phyloP scores from a whole-genome alignment of 2,113 vertebrate genomes.

The Oreotrochilus melanogaster region DNA sequence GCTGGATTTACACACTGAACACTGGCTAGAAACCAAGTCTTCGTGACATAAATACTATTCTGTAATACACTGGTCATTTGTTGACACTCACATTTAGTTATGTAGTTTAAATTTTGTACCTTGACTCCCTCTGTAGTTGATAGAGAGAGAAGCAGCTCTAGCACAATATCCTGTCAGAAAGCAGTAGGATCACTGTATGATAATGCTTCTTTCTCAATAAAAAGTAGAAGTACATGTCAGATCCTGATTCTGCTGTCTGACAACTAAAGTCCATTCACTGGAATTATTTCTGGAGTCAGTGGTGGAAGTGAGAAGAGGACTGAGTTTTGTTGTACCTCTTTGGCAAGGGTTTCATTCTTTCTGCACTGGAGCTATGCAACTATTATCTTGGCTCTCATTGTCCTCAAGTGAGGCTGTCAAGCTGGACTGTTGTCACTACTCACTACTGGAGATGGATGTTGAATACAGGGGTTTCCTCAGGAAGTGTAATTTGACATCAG shows the following conservation, averaged over 20 bases:
- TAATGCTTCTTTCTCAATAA: background rate
- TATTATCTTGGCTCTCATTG: background rate
- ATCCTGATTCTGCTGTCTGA: background rate
- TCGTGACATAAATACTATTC: background rate
- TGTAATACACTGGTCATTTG: background rate
- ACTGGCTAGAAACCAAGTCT: background rate
- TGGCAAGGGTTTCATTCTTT: rapidly evolving
- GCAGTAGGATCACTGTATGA: background rate
- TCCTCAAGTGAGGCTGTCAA: background rate
- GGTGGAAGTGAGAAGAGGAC: background rate
- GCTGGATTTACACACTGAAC: background rate
- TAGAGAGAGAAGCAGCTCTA: background rate
- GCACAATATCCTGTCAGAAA: background rate
- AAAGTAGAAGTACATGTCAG: rapidly evolving
- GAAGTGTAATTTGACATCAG: background rate
- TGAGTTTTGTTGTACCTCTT: background rate
- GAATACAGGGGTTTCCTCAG: background rate
- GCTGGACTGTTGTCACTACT: background rate
- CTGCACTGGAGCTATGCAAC: background rate
- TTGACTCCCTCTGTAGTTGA: background rate
- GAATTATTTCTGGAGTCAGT: background rate
- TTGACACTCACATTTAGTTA: background rate
- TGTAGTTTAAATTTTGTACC: background rate
- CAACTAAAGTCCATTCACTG: background rate
- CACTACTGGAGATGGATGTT: background rate